phyloP scores from a whole-genome alignment of 1,140 invertebrate genomes.

The Plodia interpunctella region DNA sequence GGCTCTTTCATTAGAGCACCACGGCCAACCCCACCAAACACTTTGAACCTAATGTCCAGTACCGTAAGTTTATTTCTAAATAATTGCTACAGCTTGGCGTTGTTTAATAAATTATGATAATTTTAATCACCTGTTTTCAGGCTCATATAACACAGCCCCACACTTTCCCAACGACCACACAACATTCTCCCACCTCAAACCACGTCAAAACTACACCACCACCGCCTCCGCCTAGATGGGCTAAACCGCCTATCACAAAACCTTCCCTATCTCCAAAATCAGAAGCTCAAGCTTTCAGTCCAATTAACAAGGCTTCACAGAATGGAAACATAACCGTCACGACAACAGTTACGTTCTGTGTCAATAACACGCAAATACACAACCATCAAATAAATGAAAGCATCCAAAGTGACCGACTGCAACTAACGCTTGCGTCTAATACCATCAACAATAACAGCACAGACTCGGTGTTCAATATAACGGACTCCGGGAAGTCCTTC shows the following conservation, averaged over 20 bases:
- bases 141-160: slow-evolving; percentile 76
- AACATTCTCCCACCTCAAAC: slow-evolving; percentile 58
- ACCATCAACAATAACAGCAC: slow-evolving; percentile 58
- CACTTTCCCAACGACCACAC: slow-evolving; percentile 61
- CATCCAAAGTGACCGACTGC: slow-evolving; percentile 63
- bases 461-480: slow-evolving; percentile 47
- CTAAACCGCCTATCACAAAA: slow-evolving; percentile 78
- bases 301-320: slow-evolving; percentile 70
- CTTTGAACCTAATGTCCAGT: slow-evolving; percentile 83
- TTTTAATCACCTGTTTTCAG: slow-evolving; percentile 67
- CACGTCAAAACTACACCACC: slow-evolving; percentile 74
- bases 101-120: slow-evolving; percentile 39
- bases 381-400: slow-evolving; percentile 70
- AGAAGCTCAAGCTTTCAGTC: slow-evolving; percentile 71
- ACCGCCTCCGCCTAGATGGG: slow-evolving; percentile 81
- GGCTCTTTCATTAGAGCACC: slow-evolving; percentile 78
- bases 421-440: slow-evolving; percentile 74
- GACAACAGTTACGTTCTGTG: slow-evolving; percentile 88
- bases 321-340: slow-evolving; percentile 85
- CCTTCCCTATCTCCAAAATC: slow-evolving; percentile 81
- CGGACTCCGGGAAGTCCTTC: slow-evolving; percentile 49
- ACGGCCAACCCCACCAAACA: slow-evolving; percentile 89
- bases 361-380: slow-evolving; percentile 79
- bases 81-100: slow-evolving; percentile 31
- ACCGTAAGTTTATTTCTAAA: slow-evolving; percentile 56